These are phyloP conservation scores for Megalops atlanticus DNA, from an alignment of 2,113 vertebrate species.

Conservation along the genomic window DNA sequence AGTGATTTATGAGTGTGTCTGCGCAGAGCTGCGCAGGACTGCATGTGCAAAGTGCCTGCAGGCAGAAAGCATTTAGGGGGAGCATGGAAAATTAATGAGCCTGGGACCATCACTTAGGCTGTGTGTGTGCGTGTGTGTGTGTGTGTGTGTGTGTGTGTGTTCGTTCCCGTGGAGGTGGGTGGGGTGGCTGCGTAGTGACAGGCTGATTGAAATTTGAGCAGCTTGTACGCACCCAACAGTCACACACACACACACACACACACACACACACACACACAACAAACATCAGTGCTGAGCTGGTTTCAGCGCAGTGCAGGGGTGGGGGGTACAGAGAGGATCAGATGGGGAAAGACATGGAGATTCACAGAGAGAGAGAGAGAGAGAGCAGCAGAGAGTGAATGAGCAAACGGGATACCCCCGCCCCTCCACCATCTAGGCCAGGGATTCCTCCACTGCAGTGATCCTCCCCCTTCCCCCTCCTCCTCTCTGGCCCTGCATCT, in stretches of 20 bases:
- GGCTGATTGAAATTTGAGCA: slow-evolving; percentile 4
- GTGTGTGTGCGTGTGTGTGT: slow-evolving; percentile 12
- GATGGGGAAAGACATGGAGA: slow-evolving; percentile 33
- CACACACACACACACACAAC: slow-evolving; percentile 11
- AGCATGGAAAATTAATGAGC: not conserved
- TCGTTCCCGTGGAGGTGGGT: too few relatives aligned
- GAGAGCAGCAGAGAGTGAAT: slow-evolving; percentile 37
- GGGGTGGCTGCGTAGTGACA: not conserved
- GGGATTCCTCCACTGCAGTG: slow-evolving; percentile 72
- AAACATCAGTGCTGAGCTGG: slow-evolving; percentile 34
- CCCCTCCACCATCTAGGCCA: slow-evolving; percentile 70
- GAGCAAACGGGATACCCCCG: slow-evolving; percentile 65
- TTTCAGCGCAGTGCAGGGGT: slow-evolving; percentile 61
- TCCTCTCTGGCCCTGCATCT: not conserved
- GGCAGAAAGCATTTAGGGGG: not conserved
- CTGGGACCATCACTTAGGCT: not conserved
- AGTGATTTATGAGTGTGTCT: not conserved
- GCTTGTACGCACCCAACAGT: not conserved
- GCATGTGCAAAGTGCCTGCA: too few relatives aligned
- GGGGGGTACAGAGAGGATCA: slow-evolving; percentile 30
- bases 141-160: not conserved
- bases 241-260: slow-evolving; percentile 26
- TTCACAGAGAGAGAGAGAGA: slow-evolving; percentile 2
- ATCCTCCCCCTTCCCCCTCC: not conserved
- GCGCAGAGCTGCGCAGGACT: not conserved